A percentile compares a stretch with the other conserved stretches of the same genome.
phyloP scores from a whole-genome alignment of 2,113 vertebrate genomes.

The Toxotes chatareus region DNA sequence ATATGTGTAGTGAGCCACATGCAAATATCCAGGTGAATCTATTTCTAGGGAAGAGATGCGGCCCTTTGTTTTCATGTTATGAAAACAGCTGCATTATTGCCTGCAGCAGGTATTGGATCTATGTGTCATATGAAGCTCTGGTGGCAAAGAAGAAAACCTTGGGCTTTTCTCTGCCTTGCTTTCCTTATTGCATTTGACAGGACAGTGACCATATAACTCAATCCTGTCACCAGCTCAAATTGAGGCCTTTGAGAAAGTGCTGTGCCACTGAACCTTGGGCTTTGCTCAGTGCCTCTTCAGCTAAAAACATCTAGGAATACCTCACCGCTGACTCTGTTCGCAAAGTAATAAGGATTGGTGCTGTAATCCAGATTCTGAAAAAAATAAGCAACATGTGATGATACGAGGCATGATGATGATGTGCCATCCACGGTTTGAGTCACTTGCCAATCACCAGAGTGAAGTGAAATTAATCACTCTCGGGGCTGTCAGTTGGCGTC shows the following conservation, averaged over 20 bases:
- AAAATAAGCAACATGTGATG: conserved; percentile 21
- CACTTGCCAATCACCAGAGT: conserved; percentile 71
- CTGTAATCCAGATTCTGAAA: conserved; percentile 40
- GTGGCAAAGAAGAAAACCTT: conserved; percentile 45
- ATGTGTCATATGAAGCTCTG: conserved; percentile 53
- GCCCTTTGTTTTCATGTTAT: conserved; percentile 35
- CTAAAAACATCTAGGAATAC: conserved; percentile 39
- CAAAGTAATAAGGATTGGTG: conserved; percentile 6
- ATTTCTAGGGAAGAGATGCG: conserved; percentile 26
- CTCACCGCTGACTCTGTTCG: not conserved
- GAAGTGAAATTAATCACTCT: conserved; percentile 74
- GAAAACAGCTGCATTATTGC: conserved; percentile 61
- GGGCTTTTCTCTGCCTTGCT: conserved; percentile 58
- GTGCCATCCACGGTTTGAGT: conserved; percentile 35
- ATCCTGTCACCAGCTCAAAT: conserved; percentile 74
- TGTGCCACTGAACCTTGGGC: conserved; percentile 63
- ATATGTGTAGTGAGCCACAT: not conserved
- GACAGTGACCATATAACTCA: conserved; percentile 80
- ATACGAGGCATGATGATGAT: conserved; percentile 26
- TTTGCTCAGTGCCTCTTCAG: conserved; percentile 32
- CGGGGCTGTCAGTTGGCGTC: conserved; percentile 65
- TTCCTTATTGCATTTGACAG: conserved; percentile 80
- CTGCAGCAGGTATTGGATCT: conserved; percentile 52
- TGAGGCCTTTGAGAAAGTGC: conserved; percentile 65
- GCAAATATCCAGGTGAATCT: conserved; percentile 25